These are phyloP conservation scores for Benthosema pterotum DNA, from an alignment of 2,797 vertebrate genomes.

Conservation along the genomic window DNA sequence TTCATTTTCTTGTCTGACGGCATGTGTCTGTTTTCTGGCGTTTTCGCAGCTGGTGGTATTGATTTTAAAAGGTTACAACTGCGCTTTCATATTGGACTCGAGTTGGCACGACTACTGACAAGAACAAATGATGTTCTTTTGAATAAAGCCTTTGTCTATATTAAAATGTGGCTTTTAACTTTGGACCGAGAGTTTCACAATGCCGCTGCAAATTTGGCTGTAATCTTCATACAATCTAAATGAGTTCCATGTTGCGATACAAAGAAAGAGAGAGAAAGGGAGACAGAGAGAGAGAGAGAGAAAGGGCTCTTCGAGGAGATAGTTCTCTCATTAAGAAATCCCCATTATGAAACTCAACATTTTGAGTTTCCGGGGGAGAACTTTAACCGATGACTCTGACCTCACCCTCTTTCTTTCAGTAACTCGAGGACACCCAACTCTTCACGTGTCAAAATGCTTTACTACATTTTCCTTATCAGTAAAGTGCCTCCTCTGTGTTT, in stretches of 20 bases:
- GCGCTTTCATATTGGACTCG: slow-evolving; percentile 42
- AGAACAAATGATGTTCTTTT: slow-evolving; percentile 59
- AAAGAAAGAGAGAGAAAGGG: not conserved
- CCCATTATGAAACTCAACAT: slow-evolving; percentile 58
- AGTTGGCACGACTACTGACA: slow-evolving; percentile 60
- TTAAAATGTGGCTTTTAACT: slow-evolving; percentile 53
- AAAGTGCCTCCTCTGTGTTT: slow-evolving; percentile 58
- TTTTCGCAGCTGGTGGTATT: slow-evolving; percentile 50
- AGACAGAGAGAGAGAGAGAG: not conserved
- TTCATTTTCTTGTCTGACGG: slow-evolving; percentile 72
- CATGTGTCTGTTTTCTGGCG: slow-evolving; percentile 55
- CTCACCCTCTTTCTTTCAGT: slow-evolving; percentile 53
- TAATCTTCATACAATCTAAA: slow-evolving; percentile 56
- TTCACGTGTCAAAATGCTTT: slow-evolving; percentile 45
- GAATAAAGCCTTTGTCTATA: slow-evolving; percentile 57
- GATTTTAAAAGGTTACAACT: slow-evolving; percentile 57
- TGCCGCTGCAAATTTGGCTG: slow-evolving; percentile 35
- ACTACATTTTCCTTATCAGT: slow-evolving; percentile 58
- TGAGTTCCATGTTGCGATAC: slow-evolving; percentile 62
- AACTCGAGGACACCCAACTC: slow-evolving; percentile 55
- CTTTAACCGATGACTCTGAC: slow-evolving; percentile 54
- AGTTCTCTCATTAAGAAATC: slow-evolving; percentile 71
- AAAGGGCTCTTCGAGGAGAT: slow-evolving; percentile 14
- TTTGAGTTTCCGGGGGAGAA: slow-evolving; percentile 57
- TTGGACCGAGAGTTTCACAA: slow-evolving; percentile 56